These are phyloP conservation scores for Tridacna gigas DNA, from an alignment of 2,888 invertebrate genomes.

Conservation along the genomic window DNA sequence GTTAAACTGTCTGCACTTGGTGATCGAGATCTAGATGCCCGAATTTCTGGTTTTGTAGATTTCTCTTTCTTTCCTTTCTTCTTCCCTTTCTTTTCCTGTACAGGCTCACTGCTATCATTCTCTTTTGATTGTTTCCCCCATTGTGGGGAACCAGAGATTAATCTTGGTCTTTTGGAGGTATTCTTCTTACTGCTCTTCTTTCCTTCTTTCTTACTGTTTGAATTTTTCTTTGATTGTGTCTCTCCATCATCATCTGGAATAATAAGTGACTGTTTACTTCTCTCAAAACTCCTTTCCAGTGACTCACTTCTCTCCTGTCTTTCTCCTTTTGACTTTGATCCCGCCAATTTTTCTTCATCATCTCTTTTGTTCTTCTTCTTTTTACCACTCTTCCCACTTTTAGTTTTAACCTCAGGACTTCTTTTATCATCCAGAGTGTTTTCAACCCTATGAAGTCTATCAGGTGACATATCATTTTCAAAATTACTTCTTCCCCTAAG, in stretches of 20 bases:
- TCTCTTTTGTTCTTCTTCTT: conserved; percentile 1
- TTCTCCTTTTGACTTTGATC: not conserved
- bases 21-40: conserved; percentile 18
- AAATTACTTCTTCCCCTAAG: not conserved
- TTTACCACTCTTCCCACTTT: conserved; percentile 17
- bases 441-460: conserved; percentile 3
- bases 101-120: not conserved
- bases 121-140: conserved; percentile 8
- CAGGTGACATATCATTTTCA: conserved; percentile 14
- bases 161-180: conserved; percentile 15
- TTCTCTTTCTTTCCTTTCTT: conserved; percentile 31
- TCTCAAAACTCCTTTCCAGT: conserved; percentile 54
- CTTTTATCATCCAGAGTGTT: not conserved
- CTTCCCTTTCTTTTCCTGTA: not conserved
- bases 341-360: not conserved
- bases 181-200: conserved; percentile 22
- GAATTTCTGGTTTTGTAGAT: conserved; percentile 15
- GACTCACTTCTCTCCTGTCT: conserved; percentile 38
- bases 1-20: conserved; percentile 20
- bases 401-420: not conserved
- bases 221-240: conserved; percentile 10
- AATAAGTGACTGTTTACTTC: conserved; percentile 44
- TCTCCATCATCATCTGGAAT: conserved; percentile 3
- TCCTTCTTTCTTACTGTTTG: not conserved
- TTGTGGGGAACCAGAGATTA: conserved; percentile 14